Base-by-base conservation (phyloP, 1,140 invertebrate genomes). In the Brachionus manjavacas region DNA sequence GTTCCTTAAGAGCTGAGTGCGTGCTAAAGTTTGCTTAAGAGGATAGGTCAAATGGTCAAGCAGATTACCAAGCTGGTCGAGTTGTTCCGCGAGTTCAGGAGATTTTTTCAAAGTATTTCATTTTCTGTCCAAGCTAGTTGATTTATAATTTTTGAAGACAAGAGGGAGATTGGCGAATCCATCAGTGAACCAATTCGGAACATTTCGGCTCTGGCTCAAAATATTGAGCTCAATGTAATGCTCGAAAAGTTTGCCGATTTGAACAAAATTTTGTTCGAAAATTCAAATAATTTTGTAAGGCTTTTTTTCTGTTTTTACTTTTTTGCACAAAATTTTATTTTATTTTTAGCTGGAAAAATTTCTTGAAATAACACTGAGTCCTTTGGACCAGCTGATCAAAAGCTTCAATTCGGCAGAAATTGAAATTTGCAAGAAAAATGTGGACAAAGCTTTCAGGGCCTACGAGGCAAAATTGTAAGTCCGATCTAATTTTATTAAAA, bases 221-320 rank as follows among this genome's bases (percentile, higher is more conserved):
- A 76, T 49, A 49, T 25, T 2, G 72, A 76, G 14, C 25, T 76
- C 1, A 76, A 76, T 76, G 20, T 49, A 1, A 76, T 76, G 72
- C 23, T 76, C 3, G 72, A 76, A 25, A 76, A 76, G 41, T 35
- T 76, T 35, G 72, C 72, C 52, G 72, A 76, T 25, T 76, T 76
- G 41, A 76, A 76, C 25, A 76, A 49, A 25, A 12, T 49, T 25
- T 25, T 76, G 41, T 76, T 46, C 41, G 41, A 76, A 12, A 76
- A 49, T 76, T 76, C 72, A 12, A 76, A 76, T 28, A 49, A 49
- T 49, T 76, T 76, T 49, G 72, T 76, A 76, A 76, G 35, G 16
- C 11, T 20, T 20, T 43, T 7, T n/a, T 23, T 3, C 46, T 7
- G 4, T 35, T 35, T 35, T 35, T 35, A 35, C 31, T 43, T 43